Base-by-base conservation (phyloP, 2,797 vertebrate species). In the Spinus pinus region DNA sequence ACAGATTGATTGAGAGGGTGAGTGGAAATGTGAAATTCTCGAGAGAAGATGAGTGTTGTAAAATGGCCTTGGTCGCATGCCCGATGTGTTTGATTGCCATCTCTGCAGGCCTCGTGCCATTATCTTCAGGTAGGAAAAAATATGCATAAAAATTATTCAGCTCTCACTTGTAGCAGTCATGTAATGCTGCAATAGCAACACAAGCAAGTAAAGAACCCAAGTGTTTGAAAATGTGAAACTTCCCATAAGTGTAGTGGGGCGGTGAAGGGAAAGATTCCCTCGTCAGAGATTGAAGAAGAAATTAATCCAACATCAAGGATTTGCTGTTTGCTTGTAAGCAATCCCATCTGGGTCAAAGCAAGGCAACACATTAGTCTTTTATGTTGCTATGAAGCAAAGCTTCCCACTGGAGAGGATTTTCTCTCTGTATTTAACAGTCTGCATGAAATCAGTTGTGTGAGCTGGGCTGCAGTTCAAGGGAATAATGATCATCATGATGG, bases 1-100 rank as follows among this genome's bases (percentile, higher is more conserved):
- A 94, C 96, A 96, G 95, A 94, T 96, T 96, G 95, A 95, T 91
- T 82, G 93, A 91, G 94, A 95, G 84, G 49, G 20, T 95, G 93
- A 96, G 75, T 92, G 57, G 61, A 91, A 87, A 94, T 92, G 87
- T 83, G 91, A 85, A 91, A 82, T 77, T 94, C 47, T 46, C 51
- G 53, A 82, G 89, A 61, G 72, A 73, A 67, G 71, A 92, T 91
- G 87, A 85, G 41, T 93, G 87, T 50, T 92, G 86, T 82, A 44
- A 92, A 94, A 71, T 87, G 75, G 89, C 88, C 93, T 89, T 89
- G 87, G 54, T 95, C 27, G 0, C 7, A 4, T 64, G 91, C 93
- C 91, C 1, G 0, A 31, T 80, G 41, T 42, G 27, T 91, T 92
- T 82, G 79, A 61, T 71, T 92, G 79, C 89, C 80, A 21, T 92